Conservation (phyloP, 1,140 invertebrate genomes). For the Drosophila lowei region DNA sequence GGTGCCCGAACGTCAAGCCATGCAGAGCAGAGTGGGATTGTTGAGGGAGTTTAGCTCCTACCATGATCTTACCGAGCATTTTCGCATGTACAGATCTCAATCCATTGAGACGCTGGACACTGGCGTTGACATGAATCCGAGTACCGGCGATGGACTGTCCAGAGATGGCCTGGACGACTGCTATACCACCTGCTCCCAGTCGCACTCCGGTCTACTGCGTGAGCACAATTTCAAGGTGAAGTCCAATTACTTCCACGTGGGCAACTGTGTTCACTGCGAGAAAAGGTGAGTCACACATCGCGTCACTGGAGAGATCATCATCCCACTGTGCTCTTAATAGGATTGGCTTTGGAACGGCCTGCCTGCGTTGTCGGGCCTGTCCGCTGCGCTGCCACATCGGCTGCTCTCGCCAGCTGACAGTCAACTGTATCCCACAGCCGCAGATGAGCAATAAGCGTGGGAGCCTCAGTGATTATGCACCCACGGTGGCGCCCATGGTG, state of each 20-base stretch:
- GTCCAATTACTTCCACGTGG: slow-evolving; percentile 91
- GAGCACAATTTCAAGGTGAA: slow-evolving; percentile 91
- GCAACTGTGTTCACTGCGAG: slow-evolving; percentile 91
- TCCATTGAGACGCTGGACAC: slow-evolving; percentile 61
- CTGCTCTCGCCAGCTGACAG: slow-evolving; percentile 89
- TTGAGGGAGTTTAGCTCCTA: slow-evolving; percentile 61
- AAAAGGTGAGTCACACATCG: slow-evolving; percentile 85
- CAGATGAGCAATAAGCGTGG: slow-evolving; percentile 84
- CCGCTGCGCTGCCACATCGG: slow-evolving; percentile 87
- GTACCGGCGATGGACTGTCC: slow-evolving; percentile 40
- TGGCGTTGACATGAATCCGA: slow-evolving; percentile 61
- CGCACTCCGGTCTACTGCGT: slow-evolving; percentile 56
- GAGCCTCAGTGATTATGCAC: slow-evolving; percentile 92
- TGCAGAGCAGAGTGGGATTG: slow-evolving; percentile 48
- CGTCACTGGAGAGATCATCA: not conserved
- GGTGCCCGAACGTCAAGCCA: slow-evolving; percentile 1
- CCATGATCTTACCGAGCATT: slow-evolving; percentile 57
- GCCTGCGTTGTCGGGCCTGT: slow-evolving; percentile 90
- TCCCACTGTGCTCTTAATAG: slow-evolving; percentile 58
- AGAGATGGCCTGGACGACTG: slow-evolving; percentile 35
- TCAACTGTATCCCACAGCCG: slow-evolving; percentile 89
- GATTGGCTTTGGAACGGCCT: slow-evolving; percentile 88
- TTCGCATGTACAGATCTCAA: slow-evolving; percentile 51
- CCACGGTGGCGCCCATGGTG: slow-evolving; percentile 93
- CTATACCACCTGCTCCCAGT: slow-evolving; percentile 30